Percentiles rank a stretch among this genome's conserved stretches.
Conservation (phyloP, 2,888 invertebrate species). For the Agriopis leucophaearia region DNA sequence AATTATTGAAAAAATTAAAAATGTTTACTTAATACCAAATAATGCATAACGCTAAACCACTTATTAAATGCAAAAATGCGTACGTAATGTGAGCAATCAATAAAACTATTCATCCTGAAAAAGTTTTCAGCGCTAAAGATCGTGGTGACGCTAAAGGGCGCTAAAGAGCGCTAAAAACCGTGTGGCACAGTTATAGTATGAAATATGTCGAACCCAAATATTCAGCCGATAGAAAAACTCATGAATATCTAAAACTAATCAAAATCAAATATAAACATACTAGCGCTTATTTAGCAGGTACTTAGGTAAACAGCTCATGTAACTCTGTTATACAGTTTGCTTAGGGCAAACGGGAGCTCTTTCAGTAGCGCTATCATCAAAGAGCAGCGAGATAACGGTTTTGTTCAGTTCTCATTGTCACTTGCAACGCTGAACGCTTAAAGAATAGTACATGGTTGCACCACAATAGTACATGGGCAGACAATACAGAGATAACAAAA, state of each 20-base stretch:
- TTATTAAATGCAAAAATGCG: too few relatives aligned
- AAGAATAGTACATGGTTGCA: slow-evolving; percentile 46
- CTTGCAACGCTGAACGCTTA: slow-evolving; percentile 39
- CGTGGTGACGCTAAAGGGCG: too few relatives aligned
- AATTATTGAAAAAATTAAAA: too few relatives aligned
- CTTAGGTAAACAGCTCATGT: background rate
- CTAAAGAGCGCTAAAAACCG: too few relatives aligned
- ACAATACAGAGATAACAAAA: background rate
- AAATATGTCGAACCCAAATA: background rate
- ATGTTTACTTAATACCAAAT: too few relatives aligned
- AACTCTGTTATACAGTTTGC: background rate
- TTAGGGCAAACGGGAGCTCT: background rate
- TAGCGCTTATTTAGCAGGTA: background rate
- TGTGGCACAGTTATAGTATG: too few relatives aligned
- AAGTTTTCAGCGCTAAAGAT: too few relatives aligned
- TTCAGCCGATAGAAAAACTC: background rate
- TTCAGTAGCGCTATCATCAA: slow-evolving; percentile 54
- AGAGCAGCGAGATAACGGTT: slow-evolving; percentile 53
- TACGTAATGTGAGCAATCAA: too few relatives aligned
- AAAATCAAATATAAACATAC: too few relatives aligned
- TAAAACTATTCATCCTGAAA: too few relatives aligned
- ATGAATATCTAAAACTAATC: too few relatives aligned
- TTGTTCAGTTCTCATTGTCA: slow-evolving; percentile 47
- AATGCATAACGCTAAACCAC: too few relatives aligned
- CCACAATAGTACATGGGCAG: slow-evolving; percentile 17